Conservation (phyloP, 2,888 invertebrate genomes). For the Lissonota sp. region DNA sequence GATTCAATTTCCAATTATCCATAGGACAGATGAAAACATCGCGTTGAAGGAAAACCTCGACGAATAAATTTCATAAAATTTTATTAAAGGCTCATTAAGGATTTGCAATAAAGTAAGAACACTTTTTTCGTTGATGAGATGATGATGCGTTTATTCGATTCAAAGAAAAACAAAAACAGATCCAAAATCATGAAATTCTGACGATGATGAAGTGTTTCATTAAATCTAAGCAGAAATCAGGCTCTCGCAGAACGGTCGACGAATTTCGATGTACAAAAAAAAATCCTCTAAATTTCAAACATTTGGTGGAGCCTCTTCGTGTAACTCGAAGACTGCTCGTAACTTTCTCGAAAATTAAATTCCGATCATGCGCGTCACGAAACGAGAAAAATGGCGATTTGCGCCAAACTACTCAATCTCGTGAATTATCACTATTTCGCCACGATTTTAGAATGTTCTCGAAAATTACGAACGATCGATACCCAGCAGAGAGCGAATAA, state of each 20-base stretch:
- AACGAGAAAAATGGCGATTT: slow-evolving; percentile 53
- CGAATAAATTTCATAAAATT: too few species aligned
- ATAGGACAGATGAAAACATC: too few species aligned
- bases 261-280: slow-evolving; percentile 14
- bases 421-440: slow-evolving; percentile 36
- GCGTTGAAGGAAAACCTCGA: too few species aligned
- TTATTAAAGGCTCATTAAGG: background rate
- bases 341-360: slow-evolving; percentile 5
- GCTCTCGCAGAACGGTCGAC: slow-evolving; percentile 46
- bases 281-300: slow-evolving; percentile 1
- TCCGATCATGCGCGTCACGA: background rate
- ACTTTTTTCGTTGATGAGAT: slow-evolving; percentile 31
- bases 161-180: slow-evolving; percentile 31
- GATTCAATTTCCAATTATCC: too few species aligned
- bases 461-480: slow-evolving; percentile 21
- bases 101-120: background rate
- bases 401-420: slow-evolving; percentile 55
- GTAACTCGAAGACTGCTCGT: slow-evolving; percentile 67
- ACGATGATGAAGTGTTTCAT: slow-evolving; percentile 26
- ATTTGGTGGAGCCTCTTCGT: slow-evolving; percentile 66
- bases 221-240: slow-evolving; percentile 59
- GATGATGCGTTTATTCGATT: slow-evolving; percentile 40
- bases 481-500: background rate
- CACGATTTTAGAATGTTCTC: slow-evolving; percentile 8
- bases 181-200: slow-evolving; percentile 42